Percentiles rank a stretch among this genome's conserved stretches.
Evolutionary conservation across 1,140 invertebrate species (phyloP).

Genomic region (Ceratina calcarata): DNA sequence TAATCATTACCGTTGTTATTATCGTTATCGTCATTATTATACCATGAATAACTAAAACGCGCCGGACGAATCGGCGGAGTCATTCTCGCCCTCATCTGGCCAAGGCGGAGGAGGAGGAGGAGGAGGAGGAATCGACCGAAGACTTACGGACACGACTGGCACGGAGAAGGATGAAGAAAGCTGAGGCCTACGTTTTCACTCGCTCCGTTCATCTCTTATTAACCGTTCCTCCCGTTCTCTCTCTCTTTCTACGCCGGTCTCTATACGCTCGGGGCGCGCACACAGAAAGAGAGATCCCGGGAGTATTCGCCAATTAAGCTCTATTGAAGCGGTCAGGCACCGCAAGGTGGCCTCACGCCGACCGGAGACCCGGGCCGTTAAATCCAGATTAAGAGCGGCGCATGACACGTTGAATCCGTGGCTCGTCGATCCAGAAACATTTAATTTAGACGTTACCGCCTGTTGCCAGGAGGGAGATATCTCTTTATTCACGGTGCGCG

Average conservation of each 20-base stretch:
- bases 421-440: constrained; percentile 72
- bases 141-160: constrained; percentile 29
- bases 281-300: constrained; percentile 1
- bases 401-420: constrained; percentile 69
- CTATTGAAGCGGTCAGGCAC: constrained; percentile 67
- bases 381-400: constrained; percentile 74
- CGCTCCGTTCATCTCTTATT: background rate
- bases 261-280: constrained; percentile 40
- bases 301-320: constrained; percentile 73
- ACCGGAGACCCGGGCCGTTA: constrained; percentile 63
- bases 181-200: constrained; percentile 40
- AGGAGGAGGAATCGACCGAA: constrained; percentile 19
- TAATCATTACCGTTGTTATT: constrained; percentile 67
- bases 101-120: background rate
- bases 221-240: background rate
- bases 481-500: constrained; percentile 59
- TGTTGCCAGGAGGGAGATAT: constrained; percentile 67
- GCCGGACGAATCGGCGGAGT: constrained; percentile 60
- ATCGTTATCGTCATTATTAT: constrained; percentile 67
- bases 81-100: constrained; percentile 59
- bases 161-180: constrained; percentile 34
- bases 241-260: constrained; percentile 34
- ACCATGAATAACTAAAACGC: constrained; percentile 64
- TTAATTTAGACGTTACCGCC: constrained; percentile 73
- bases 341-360: constrained; percentile 62